Conservation (phyloP, 2,113 vertebrate genomes). For the Eulacestoma nigropectus region DNA sequence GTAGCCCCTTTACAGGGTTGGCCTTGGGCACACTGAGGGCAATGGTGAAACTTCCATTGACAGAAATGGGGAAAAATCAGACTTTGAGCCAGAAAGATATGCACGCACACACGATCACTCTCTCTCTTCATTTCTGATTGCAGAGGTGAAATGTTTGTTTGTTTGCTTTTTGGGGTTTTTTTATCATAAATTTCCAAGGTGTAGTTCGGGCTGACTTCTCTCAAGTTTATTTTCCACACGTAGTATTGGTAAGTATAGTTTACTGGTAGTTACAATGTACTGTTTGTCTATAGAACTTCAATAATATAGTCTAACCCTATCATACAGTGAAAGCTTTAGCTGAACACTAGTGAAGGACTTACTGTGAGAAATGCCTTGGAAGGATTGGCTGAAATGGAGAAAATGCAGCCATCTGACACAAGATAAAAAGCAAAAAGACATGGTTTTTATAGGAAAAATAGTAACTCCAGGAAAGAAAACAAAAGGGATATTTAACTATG, state of each 20-base stretch:
- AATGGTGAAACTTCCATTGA: not conserved
- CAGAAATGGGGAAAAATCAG: not conserved
- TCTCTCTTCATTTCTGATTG: not conserved
- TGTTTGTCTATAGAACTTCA: not conserved
- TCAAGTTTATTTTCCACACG: not conserved
- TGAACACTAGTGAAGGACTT: not conserved
- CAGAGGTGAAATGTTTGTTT: not conserved
- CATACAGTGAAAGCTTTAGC: not conserved
- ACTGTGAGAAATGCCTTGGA: not conserved
- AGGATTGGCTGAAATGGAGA: not conserved
- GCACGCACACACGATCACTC: fast-evolving
- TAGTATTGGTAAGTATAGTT: not conserved
- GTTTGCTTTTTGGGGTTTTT: not conserved
- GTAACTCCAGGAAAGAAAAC: not conserved
- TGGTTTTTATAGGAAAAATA: not conserved
- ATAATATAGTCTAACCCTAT: not conserved
- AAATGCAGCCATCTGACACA: not conserved
- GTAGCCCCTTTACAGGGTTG: not conserved
- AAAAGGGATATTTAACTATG: not conserved
- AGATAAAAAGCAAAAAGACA: not conserved
- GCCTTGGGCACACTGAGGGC: not conserved
- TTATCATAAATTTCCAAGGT: not conserved
- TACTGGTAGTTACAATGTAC: not conserved
- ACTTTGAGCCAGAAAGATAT: not conserved
- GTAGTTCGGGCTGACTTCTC: not conserved